Evolutionary conservation across 1,140 invertebrate genomes (phyloP), one percentile per base, ranked within the genome.

Genomic region (Oscheius sp.): DNA sequence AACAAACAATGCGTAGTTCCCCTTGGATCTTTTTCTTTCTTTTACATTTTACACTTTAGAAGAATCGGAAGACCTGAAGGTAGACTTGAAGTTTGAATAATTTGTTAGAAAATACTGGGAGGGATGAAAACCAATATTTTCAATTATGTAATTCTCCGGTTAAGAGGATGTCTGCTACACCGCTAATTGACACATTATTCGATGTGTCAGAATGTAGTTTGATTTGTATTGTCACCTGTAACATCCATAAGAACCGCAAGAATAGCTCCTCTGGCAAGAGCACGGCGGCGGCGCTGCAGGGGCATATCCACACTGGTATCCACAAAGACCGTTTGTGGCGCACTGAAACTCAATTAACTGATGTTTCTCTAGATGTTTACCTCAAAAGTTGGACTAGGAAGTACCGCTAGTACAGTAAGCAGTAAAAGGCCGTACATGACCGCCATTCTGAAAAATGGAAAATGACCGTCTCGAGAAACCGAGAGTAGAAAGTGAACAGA

Each of bases 271-370:
- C 15, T 38, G 45, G 36, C 36, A n/a, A n/a, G n/a, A n/a, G n/a
- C n/a, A n/a, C n/a, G n/a, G n/a, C 35, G 7, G 31, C 61, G 20
- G 20, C n/a, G 20, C 20, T 13, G 7, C 13, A 46, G 63, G 58
- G 1, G 49, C 58, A 38, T 59, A 75, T 42, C 75, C 55, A 23
- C 72, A 67, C 7, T 26, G 15, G 20, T 73, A 73, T 2, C 75
- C 70, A 61, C 75, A 76, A 3, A 76, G 64, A 15, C 70, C 75
- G 42, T 73, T 75, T 13, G 71, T 73, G 36, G 75, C 71, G 52
- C 71, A 76, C 75, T 75, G 38, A 67, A 76, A 45, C 13, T 1
- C 26, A 42, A 45, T 3, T 38, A 29, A 7, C 29, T 28, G 38
- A 28, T 0, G 42, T 15, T 66, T 52, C 49, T 32, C 20, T 26